Conservation (phyloP, 2,797 vertebrate species). For the Pseudomugil gertrudae region DNA sequence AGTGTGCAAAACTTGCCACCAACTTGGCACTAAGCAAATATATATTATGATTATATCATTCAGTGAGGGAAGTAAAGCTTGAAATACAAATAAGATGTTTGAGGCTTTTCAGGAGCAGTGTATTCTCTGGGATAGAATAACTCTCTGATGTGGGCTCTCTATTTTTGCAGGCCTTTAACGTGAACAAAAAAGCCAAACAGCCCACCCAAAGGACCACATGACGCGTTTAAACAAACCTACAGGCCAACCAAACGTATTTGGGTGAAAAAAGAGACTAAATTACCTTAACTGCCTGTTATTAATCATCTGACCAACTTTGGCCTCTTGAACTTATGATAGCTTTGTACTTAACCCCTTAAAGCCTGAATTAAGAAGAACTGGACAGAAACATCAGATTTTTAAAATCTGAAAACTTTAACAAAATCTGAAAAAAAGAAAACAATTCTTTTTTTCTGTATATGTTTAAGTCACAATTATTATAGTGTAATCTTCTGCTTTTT, state of each 20-base stretch:
- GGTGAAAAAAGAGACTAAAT: background rate
- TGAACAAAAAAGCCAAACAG: background rate
- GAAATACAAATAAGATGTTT: background rate
- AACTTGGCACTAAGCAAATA: background rate
- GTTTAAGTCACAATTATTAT: too few species aligned
- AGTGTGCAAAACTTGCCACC: background rate
- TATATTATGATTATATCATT: background rate
- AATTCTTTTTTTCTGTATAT: too few species aligned
- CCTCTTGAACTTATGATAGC: constrained; percentile 6
- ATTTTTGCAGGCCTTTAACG: constrained; percentile 1
- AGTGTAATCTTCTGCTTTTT: too few species aligned
- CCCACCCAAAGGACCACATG: background rate
- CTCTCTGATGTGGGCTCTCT: background rate
- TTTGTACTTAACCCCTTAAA: too few species aligned
- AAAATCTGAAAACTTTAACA: too few species aligned
- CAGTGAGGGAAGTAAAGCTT: background rate
- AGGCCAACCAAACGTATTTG: background rate
- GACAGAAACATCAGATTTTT: too few species aligned
- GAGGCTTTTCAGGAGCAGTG: background rate
- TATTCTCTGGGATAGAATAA: background rate
- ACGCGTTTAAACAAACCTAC: background rate
- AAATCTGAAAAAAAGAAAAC: too few species aligned
- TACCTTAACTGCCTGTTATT: background rate
- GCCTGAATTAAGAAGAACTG: too few species aligned
- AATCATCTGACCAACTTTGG: background rate